Evolutionary conservation across 2,888 invertebrate species (phyloP), one percentile per base, ranked within the genome.

Genomic region (Tetheella fluctuosa): DNA sequence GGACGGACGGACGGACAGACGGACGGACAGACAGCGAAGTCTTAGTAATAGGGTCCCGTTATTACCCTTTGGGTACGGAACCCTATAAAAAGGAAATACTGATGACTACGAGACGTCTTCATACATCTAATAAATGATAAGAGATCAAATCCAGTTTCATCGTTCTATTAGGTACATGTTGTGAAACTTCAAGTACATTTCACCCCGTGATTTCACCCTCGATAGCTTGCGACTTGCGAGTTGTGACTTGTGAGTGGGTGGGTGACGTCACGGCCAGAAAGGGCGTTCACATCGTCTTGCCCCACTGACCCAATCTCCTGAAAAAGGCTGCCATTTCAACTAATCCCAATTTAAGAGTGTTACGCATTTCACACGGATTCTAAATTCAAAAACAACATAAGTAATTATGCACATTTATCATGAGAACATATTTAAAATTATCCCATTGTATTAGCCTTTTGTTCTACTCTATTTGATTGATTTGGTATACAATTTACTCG

Each of bases 281-380:
- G 83, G 83, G 73, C 83, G 67, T 81, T 83, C 76, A 81, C 79
- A 69, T 74, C 70, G 72, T 71, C 70, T 76, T 80, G 83, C 65
- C 83, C 84, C 77, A 83, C 73, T 81, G 70, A 79, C 79, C 79
- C 70, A 65, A 55, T 64, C 64, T 65, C 63, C 69, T 71, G 69
- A 70, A 77, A 30, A 72, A 73, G 67, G 72, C 68, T 54, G 63
- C 48, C 59, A 65, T 60, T 66, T 57, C 48, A 72, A 66, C 68
- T 68, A 74, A 71, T 70, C 65, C 64, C 61, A 59, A 52, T 58
- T 68, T 60, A 61, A 74, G 67, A 64, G 10, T 48, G 10, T 48
- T 48, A 20, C 20, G 58, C 60, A 64, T 61, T 65, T 48, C 64
- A 48, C 65, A 64, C 58, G 62, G 55, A 62, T 71, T 71, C 62